A percentile compares a stretch with the other conserved stretches of the same genome.
phyloP scores from a whole-genome alignment of 2,888 invertebrate genomes.

The Caenorhabditis angaria region DNA sequence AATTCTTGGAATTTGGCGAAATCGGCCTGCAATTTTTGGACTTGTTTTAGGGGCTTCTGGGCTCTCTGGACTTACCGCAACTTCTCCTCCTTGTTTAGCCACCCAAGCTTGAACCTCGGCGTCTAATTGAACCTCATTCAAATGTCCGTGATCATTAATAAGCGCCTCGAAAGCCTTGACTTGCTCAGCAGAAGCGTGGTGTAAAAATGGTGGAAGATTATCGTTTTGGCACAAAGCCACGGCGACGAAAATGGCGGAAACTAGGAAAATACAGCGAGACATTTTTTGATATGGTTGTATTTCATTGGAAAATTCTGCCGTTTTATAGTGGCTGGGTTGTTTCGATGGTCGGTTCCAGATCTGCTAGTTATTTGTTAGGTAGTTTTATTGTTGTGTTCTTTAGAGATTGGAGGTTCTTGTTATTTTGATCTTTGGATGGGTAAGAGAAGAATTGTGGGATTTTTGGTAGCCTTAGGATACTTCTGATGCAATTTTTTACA shows the following conservation, averaged over 20 bases:
- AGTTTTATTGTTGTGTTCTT: too few relatives aligned
- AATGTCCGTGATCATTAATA: not conserved
- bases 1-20: conserved; percentile 62
- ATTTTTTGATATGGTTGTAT: not conserved
- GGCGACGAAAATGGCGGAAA: not conserved
- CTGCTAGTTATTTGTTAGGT: too few relatives aligned
- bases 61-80: too few relatives aligned
- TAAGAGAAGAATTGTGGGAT: too few relatives aligned
- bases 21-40: conserved; percentile 44
- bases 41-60: too few relatives aligned
- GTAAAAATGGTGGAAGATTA: not conserved
- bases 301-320: not conserved
- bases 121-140: not conserved
- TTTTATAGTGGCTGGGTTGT: too few relatives aligned
- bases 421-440: too few relatives aligned
- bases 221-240: not conserved
- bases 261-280: not conserved
- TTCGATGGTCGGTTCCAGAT: too few relatives aligned
- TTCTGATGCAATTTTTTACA: too few relatives aligned
- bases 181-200: not conserved
- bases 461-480: too few relatives aligned
- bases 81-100: not conserved
- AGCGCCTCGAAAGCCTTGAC: not conserved
- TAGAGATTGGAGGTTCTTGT: too few relatives aligned
- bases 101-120: not conserved